These are phyloP conservation scores for Pangasius mekongensis DNA, from an alignment of 2,797 vertebrate genomes.

Conservation along the genomic window DNA sequence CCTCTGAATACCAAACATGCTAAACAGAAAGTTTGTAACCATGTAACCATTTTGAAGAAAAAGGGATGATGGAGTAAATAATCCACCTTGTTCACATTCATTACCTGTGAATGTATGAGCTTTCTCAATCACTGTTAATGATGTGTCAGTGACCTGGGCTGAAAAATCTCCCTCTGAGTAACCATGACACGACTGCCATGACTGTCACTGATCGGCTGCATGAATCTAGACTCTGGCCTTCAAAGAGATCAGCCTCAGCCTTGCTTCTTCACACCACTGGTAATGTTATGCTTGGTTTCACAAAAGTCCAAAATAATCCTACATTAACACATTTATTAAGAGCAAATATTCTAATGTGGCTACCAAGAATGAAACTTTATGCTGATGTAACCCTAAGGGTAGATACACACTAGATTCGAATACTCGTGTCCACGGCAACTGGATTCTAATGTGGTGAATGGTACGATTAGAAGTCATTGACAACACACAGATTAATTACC, in stretches of 20 bases:
- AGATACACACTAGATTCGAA: too few species aligned
- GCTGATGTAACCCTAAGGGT: too few species aligned
- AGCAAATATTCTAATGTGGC: background rate
- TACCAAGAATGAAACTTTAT: background rate
- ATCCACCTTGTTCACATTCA: background rate
- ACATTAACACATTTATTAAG: background rate
- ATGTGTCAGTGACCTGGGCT: background rate
- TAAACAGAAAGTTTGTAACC: background rate
- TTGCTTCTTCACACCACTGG: background rate
- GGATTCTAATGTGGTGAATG: too few species aligned
- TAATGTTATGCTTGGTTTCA: background rate
- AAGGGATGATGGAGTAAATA: background rate
- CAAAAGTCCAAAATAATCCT: background rate
- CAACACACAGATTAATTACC: too few species aligned
- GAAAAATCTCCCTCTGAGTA: background rate
- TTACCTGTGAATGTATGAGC: background rate
- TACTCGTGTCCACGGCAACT: too few species aligned
- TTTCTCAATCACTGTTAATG: background rate
- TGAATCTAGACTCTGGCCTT: background rate
- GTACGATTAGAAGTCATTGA: too few species aligned
- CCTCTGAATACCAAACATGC: background rate
- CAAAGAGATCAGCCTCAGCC: background rate
- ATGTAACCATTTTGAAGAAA: background rate
- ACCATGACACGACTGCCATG: background rate
- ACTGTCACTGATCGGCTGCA: background rate